These are phyloP conservation scores for Dolichallabes microphthalmus DNA, from an alignment of 2,113 vertebrate species.

Conservation along the genomic window DNA sequence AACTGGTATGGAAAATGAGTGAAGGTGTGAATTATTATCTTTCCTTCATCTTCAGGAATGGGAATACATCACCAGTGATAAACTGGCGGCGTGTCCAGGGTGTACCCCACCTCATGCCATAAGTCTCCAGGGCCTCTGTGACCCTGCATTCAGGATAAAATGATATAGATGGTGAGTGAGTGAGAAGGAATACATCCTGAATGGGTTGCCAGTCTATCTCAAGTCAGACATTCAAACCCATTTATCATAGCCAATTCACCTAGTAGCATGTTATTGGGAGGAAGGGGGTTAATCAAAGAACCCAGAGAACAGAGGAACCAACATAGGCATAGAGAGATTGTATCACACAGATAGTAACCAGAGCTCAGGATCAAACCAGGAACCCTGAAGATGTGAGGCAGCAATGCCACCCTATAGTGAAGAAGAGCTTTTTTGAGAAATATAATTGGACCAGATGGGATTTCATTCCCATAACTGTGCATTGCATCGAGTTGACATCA, in stretches of 20 bases:
- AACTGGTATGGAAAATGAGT: too few species aligned
- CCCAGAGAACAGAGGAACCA: not conserved
- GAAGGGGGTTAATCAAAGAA: not conserved
- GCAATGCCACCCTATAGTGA: not conserved
- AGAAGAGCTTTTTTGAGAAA: not conserved
- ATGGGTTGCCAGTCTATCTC: too few species aligned
- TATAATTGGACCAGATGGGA: slow-evolving; percentile 14
- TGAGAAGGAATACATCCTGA: not conserved
- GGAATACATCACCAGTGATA: too few species aligned
- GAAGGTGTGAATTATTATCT: too few species aligned
- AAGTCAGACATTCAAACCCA: not conserved
- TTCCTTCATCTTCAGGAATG: not conserved
- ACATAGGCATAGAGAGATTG: not conserved
- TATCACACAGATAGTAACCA: not conserved
- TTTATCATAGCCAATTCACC: not conserved
- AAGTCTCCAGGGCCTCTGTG: too few species aligned
- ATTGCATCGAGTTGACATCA: not conserved
- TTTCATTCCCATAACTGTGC: not conserved
- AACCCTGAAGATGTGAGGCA: not conserved
- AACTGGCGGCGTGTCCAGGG: too few species aligned
- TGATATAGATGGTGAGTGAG: too few species aligned
- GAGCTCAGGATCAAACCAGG: not conserved
- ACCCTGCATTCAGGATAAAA: too few species aligned
- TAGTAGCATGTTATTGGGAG: not conserved
- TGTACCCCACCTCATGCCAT: too few species aligned